A percentile compares a stretch with the other conserved stretches of the same genome.
Conservation (phyloP, 1,140 invertebrate species). For the Ceratitis capitata region DNA sequence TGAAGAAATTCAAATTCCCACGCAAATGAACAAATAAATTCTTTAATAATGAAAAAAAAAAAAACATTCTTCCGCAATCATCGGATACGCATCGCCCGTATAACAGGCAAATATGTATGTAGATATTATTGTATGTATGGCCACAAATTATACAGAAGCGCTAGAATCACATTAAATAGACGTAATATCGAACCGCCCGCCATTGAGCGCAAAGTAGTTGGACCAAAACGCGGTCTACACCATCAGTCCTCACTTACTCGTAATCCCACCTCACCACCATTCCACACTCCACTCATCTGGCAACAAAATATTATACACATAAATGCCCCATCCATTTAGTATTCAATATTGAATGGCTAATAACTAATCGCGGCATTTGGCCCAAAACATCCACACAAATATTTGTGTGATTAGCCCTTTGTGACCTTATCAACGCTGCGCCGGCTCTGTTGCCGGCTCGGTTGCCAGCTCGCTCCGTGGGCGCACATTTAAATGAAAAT, state of each 20-base stretch:
- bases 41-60: background rate
- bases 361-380: slow-evolving; percentile 27
- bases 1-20: background rate
- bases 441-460: background rate
- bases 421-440: slow-evolving; percentile 49
- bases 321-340: background rate
- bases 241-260: too few species aligned
- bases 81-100: slow-evolving; percentile 1
- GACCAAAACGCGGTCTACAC: background rate
- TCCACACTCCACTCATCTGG: too few species aligned
- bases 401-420: slow-evolving; percentile 63
- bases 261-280: too few species aligned
- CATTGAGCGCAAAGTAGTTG: too few species aligned
- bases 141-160: slow-evolving; percentile 51
- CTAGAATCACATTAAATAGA: slow-evolving; percentile 47
- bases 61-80: slow-evolving; percentile 14
- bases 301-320: background rate
- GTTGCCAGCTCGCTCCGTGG: background rate
- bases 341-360: slow-evolving; percentile 28
- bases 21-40: slow-evolving; percentile 34
- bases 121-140: background rate
- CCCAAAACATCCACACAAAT: slow-evolving; percentile 54
- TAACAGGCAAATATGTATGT: background rate
- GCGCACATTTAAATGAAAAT: background rate
- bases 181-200: background rate